These are phyloP conservation scores for Pandemis corylana DNA, from an alignment of 2,888 invertebrate species.

Conservation along the genomic window DNA sequence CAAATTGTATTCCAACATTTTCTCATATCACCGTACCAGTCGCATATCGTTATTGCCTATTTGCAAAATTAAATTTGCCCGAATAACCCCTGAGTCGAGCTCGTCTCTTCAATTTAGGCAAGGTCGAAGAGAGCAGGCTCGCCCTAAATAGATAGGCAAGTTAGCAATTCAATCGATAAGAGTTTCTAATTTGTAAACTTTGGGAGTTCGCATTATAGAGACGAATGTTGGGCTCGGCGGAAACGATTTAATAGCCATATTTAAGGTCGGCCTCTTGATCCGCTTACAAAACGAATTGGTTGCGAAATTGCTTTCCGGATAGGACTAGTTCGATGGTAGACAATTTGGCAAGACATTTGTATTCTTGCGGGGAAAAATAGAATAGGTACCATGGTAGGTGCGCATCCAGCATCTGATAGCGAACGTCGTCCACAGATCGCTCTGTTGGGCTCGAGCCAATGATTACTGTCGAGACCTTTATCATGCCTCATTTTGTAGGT, in stretches of 20 bases:
- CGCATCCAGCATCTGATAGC: slow-evolving; percentile 79
- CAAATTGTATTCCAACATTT: slow-evolving; percentile 36
- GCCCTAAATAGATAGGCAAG: slow-evolving; percentile 53
- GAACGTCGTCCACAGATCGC: slow-evolving; percentile 64
- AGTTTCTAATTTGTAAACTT: slow-evolving; percentile 67
- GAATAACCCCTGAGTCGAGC: slow-evolving; percentile 39
- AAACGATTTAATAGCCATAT: slow-evolving; percentile 79
- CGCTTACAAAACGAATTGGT: slow-evolving; percentile 82
- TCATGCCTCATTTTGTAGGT: slow-evolving; percentile 23
- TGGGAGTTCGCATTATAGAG: slow-evolving; percentile 68
- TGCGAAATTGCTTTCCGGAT: slow-evolving; percentile 84
- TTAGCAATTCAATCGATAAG: slow-evolving; percentile 53
- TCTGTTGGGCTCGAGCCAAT: slow-evolving; percentile 78
- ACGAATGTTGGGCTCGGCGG: slow-evolving; percentile 67
- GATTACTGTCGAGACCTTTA: slow-evolving; percentile 73
- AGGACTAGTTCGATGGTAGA: slow-evolving; percentile 82
- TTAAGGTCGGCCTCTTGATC: slow-evolving; percentile 81
- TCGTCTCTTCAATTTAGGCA: slow-evolving; percentile 41
- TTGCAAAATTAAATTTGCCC: slow-evolving; percentile 42
- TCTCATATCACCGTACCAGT: slow-evolving; percentile 39
- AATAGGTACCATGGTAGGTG: slow-evolving; percentile 50
- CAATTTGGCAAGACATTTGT: slow-evolving; percentile 85
- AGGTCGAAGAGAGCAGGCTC: slow-evolving; percentile 39
- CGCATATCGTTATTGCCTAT: slow-evolving; percentile 42
- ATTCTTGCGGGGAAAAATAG: slow-evolving; percentile 83